These are phyloP conservation scores for Cebidichthys violaceus DNA, from an alignment of 2,113 vertebrate genomes.

Conservation along the genomic window DNA sequence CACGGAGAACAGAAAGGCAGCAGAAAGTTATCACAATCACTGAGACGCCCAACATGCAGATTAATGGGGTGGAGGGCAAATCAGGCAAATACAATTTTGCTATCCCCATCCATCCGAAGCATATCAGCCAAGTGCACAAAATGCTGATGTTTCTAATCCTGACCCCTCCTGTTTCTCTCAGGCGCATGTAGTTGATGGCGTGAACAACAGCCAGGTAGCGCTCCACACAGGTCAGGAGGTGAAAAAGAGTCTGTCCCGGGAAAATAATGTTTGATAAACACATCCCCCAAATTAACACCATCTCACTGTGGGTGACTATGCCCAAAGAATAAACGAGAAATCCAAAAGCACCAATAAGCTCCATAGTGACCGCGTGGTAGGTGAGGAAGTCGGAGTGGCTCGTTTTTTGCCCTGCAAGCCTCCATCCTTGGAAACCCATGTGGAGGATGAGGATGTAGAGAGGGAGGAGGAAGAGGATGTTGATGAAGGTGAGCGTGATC, in stretches of 20 bases:
- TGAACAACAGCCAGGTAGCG: constrained; percentile 56
- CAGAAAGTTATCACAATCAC: not conserved
- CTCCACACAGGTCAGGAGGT: constrained; percentile 52
- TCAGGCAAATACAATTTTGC: not conserved
- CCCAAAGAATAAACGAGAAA: accelerated
- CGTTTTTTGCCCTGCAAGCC: accelerated
- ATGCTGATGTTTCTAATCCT: constrained; percentile 41
- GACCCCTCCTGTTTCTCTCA: not conserved
- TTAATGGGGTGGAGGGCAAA: not conserved
- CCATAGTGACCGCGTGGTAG: constrained; percentile 15
- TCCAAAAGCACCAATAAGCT: not conserved
- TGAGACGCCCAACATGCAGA: not conserved
- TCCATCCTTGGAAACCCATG: constrained; percentile 9
- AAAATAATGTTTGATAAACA: accelerated
- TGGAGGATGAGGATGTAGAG: constrained; percentile 35
- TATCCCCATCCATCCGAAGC: not conserved
- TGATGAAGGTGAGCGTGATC: accelerated
- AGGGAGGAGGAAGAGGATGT: constrained; percentile 11
- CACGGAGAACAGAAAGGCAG: constrained; percentile 15
- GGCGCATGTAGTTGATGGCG: constrained; percentile 21
- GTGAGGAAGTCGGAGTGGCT: constrained; percentile 50
- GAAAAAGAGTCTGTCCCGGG: not conserved
- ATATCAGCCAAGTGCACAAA: constrained; percentile 28
- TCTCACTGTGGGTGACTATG: accelerated
- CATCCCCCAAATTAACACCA: accelerated